Percentiles rank a stretch among this genome's conserved stretches.
Evolutionary conservation across 1,140 invertebrate genomes (phyloP).

Genomic region (Tribolium castaneum): DNA sequence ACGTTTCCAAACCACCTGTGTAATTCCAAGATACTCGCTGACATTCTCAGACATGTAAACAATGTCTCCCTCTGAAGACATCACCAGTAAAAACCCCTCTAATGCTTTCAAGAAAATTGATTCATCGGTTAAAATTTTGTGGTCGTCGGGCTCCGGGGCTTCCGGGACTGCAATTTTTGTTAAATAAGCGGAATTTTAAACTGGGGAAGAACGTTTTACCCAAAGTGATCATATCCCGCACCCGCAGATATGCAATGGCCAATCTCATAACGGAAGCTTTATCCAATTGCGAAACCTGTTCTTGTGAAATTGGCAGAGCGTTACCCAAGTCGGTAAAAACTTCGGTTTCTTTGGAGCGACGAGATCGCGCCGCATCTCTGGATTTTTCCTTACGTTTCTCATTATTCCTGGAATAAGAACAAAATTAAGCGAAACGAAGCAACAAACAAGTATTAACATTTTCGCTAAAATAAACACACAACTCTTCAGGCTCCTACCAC

Average conservation of each 20-base stretch:
- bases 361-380: conserved; percentile 90
- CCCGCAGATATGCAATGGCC: conserved; percentile 90
- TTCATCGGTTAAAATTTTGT: conserved; percentile 64
- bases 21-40: conserved; percentile 86
- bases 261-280: conserved; percentile 96
- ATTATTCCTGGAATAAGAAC: conserved; percentile 79
- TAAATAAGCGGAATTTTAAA: background rate
- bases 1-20: conserved; percentile 76
- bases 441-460: background rate
- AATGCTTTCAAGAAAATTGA: conserved; percentile 80
- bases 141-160: conserved; percentile 45
- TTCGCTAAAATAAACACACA: no score
- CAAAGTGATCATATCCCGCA: conserved; percentile 83
- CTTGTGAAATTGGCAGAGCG: conserved; percentile 80
- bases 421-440: background rate
- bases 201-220: conserved; percentile 67
- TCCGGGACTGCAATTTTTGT: conserved; percentile 59
- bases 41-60: conserved; percentile 93
- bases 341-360: conserved; percentile 93
- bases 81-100: conserved; percentile 88
- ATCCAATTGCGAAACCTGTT: conserved; percentile 87
- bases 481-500: background rate
- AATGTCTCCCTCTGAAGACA: conserved; percentile 90
- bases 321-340: conserved; percentile 90
- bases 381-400: conserved; percentile 98